Evolutionary conservation across 2,888 invertebrate species (phyloP).

Genomic region (Gortyna flavago): DNA sequence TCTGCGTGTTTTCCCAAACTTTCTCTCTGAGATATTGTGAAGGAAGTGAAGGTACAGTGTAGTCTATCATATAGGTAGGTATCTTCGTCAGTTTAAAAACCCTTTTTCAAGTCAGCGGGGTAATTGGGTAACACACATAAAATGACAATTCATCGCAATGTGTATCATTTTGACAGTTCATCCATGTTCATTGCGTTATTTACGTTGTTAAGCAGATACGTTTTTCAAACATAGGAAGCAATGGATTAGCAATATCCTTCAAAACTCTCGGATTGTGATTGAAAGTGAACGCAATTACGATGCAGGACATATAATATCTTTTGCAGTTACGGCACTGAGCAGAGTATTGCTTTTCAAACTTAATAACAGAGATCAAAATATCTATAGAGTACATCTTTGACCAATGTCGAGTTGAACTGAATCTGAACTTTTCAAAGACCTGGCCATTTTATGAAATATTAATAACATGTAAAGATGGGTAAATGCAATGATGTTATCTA

Average conservation of each 20-base stretch:
- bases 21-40: constrained; percentile 41
- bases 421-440: background rate
- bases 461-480: background rate
- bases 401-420: background rate
- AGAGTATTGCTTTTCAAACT: background rate
- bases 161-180: background rate
- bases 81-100: background rate
- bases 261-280: background rate
- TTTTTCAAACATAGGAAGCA: background rate
- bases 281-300: background rate
- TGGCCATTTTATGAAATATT: background rate
- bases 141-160: background rate
- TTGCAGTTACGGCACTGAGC: background rate
- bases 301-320: background rate
- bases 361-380: background rate
- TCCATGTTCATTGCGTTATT: background rate
- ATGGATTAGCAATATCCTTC: background rate
- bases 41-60: background rate
- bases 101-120: background rate
- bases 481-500: too few relatives aligned
- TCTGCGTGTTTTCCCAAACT: constrained; percentile 60
- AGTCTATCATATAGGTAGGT: background rate
- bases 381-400: background rate
- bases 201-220: background rate
- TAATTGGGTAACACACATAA: background rate